Evolutionary conservation across 2,113 vertebrate species (phyloP).

Genomic region (Muntiacus muntjak): DNA sequence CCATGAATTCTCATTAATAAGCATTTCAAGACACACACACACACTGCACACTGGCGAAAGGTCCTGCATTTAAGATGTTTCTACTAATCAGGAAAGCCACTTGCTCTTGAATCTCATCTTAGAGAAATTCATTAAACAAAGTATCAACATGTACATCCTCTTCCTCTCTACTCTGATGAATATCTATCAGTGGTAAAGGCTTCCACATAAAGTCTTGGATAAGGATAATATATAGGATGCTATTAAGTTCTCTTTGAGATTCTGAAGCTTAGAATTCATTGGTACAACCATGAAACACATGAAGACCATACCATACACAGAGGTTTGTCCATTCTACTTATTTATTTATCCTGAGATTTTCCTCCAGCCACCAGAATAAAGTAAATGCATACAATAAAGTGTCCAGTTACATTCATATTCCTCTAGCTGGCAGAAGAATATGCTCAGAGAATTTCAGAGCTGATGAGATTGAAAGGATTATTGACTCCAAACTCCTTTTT

Average conservation of each 20-base stretch:
- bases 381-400: background rate
- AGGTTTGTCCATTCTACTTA: background rate
- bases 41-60: background rate
- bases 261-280: background rate
- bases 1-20: background rate
- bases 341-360: background rate
- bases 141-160: accelerated
- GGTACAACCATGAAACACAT: background rate
- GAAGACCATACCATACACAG: background rate
- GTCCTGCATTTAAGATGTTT: background rate
- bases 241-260: background rate
- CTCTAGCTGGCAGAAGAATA: background rate
- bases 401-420: background rate
- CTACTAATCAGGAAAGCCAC: background rate
- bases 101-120: background rate
- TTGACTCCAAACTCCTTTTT: conserved; percentile 8
- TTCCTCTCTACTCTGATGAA: background rate
- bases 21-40: background rate
- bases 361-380: background rate
- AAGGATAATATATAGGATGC: background rate
- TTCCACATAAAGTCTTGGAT: background rate
- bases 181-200: background rate
- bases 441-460: background rate
- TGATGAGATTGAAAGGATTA: background rate
- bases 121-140: background rate